Evolutionary conservation across 2,888 invertebrate species (phyloP), one percentile per base, ranked within the genome.

Genomic region (Cataglyphis albicans): DNA sequence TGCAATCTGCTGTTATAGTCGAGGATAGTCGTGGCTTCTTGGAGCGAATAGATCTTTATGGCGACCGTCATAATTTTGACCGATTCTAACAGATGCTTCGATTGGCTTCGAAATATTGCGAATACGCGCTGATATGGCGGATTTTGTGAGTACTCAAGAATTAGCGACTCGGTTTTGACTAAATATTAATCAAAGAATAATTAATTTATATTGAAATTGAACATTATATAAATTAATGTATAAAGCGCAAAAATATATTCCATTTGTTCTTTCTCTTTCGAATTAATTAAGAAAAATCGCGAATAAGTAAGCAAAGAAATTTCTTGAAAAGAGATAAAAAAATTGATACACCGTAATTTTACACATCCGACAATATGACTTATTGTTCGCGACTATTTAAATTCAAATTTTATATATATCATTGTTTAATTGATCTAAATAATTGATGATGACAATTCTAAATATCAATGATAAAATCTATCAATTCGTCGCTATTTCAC

Each of bases 91-190:
- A 6, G 35, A 7, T 38, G 6, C 12, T 38, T n/a, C 21, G 18
- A 72, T 72, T 57, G 29, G n/a, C 61, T 73, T 18, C 25, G 41
- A 61, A 7, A 59, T 38, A 61, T 41, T 29, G 41, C 59, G n/a
- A 73, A 38, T 57, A 55, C 25, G 38, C 41, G 38, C 38, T 38
- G 7, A 61, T 61, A 41, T 41, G 61, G 73, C 61, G n/a, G 29
- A 61, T 61, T 52, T 73, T 29, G 35, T 21, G 5, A 52, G 15
- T 72, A 18, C 18, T 41, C 32, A 25, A 38, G 3, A 72, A 38
- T 6, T 32, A 38, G 1, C 10, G 5, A 57, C 18, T 57, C 21
- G n/a, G 18, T 15, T 70, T 55, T 15, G 25, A 29, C 15, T 55
- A 38, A 70, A 25, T 10, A 12, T 18, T 38, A 29, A 57, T n/a